Conservation (phyloP, 2,888 invertebrate species). For the Brachyptera risi region DNA sequence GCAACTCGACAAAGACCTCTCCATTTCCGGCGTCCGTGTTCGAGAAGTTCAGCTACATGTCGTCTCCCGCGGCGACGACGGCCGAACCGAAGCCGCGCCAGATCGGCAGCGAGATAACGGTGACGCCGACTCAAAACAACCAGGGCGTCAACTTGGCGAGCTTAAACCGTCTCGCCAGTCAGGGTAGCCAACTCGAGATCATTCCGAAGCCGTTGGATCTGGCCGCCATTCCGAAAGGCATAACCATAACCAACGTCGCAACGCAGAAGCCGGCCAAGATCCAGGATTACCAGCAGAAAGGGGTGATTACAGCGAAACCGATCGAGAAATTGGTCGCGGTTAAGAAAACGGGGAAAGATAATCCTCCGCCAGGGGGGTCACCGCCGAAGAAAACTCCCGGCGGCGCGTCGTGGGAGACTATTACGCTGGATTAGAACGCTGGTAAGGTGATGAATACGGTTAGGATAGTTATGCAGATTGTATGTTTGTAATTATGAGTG, state of each 20-base stretch:
- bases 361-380: too few species aligned
- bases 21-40: neutral
- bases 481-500: too few species aligned
- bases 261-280: neutral
- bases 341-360: too few species aligned
- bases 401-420: too few species aligned
- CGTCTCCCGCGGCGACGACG: neutral
- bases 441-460: too few species aligned
- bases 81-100: neutral
- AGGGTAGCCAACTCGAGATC: neutral
- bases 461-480: too few species aligned
- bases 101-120: constrained; percentile 10
- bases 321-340: too few species aligned
- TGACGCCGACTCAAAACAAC: neutral
- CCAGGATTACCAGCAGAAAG: too few species aligned
- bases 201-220: constrained; percentile 1
- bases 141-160: neutral
- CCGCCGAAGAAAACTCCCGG: too few species aligned
- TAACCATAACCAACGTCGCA: neutral
- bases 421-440: too few species aligned
- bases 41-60: neutral
- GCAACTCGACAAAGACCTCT: neutral
- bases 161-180: neutral
- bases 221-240: constrained; percentile 4
- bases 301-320: too few species aligned